These are phyloP conservation scores for Trichonephila inaurata DNA, from an alignment of 1,140 invertebrate genomes.

Conservation along the genomic window DNA sequence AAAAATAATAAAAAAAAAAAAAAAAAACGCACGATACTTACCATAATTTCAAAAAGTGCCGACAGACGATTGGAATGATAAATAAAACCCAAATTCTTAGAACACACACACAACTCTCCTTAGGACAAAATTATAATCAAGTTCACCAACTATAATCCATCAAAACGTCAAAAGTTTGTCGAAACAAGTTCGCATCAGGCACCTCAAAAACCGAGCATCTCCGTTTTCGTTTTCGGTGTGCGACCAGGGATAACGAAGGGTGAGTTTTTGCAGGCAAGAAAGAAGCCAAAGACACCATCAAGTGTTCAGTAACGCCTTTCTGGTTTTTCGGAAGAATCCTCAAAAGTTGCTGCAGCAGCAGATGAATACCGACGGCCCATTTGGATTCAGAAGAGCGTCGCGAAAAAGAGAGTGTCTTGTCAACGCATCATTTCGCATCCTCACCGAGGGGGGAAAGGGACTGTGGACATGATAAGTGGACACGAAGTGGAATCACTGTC, in stretches of 20 bases:
- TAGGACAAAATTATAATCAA: neutral
- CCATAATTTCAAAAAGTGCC: neutral
- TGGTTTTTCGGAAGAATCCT: conserved; percentile 44
- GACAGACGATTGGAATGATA: neutral
- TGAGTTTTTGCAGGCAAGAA: neutral
- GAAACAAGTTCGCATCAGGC: neutral
- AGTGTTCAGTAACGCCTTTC: conserved; percentile 47
- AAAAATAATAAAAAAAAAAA: no score
- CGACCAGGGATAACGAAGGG: neutral
- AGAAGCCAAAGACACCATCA: conserved; percentile 26
- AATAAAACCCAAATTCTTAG: neutral
- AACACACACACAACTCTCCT: neutral
- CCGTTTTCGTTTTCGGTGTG: neutral
- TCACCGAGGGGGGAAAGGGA: neutral
- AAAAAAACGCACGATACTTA: neutral
- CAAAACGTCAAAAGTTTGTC: neutral
- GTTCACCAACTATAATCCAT: neutral
- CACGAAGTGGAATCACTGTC: conserved; percentile 4
- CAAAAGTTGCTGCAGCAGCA: neutral
- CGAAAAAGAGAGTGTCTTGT: conserved; percentile 7
- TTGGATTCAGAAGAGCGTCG: conserved; percentile 7
- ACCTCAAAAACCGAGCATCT: neutral
- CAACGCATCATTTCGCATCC: conserved; percentile 28
- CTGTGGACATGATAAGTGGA: neutral
- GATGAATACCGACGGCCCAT: conserved; percentile 33